These are phyloP conservation scores for Microctonus brassicae DNA, from an alignment of 2,888 invertebrate genomes.

Conservation along the genomic window DNA sequence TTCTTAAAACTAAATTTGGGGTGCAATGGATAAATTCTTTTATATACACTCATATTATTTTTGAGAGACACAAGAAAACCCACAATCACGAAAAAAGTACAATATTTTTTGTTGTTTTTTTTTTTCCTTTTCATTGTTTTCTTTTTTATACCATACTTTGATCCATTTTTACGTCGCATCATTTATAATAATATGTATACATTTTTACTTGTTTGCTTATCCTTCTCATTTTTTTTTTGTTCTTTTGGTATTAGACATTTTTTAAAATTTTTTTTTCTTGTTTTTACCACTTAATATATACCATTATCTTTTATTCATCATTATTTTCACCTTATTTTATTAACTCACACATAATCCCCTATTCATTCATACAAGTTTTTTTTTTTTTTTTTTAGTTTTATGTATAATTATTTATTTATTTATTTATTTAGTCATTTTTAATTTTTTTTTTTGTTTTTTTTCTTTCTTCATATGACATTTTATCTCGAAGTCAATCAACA, in stretches of 20 bases:
- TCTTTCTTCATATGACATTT: constrained; percentile 24
- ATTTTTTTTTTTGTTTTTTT: constrained; percentile 9
- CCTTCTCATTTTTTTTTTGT: constrained; percentile 46
- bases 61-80: constrained; percentile 58
- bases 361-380: constrained; percentile 52
- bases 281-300: constrained; percentile 27
- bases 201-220: constrained; percentile 43
- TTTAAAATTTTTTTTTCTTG: constrained; percentile 28
- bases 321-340: constrained; percentile 48
- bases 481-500: constrained; percentile 42
- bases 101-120: constrained; percentile 29
- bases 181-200: constrained; percentile 51
- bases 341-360: constrained; percentile 43
- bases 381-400: constrained; percentile 36
- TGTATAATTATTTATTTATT: constrained; percentile 51
- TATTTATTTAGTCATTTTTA: constrained; percentile 22
- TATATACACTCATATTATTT: constrained; percentile 64
- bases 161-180: constrained; percentile 45
- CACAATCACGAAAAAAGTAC: constrained; percentile 51
- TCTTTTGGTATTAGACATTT: constrained; percentile 33
- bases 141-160: constrained; percentile 42
- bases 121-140: constrained; percentile 27
- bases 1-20: constrained; percentile 55
- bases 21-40: constrained; percentile 61
- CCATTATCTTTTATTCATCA: constrained; percentile 29